A percentile compares a stretch with the other conserved stretches of the same genome.
These are phyloP conservation scores for Gryllus bimaculatus DNA, from an alignment of 1,140 invertebrate genomes.

Conservation along the genomic window DNA sequence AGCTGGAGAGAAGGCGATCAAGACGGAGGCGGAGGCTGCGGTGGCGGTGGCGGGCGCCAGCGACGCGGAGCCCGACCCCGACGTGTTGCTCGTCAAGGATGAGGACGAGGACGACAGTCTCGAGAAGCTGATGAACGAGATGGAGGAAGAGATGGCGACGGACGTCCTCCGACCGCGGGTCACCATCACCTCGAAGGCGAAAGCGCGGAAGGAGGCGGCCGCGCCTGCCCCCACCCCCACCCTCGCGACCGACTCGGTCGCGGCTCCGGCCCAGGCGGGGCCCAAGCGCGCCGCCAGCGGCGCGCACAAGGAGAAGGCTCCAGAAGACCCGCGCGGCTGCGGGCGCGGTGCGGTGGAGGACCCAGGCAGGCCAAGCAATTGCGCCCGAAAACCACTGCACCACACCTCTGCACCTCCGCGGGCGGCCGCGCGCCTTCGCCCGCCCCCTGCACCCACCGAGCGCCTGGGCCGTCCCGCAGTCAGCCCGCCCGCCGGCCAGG, in stretches of 20 bases:
- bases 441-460: no score
- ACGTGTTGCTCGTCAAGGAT: not conserved
- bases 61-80: constrained; percentile 6
- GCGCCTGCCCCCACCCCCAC: no score
- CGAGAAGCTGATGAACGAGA: constrained; percentile 9
- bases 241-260: no score
- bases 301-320: not conserved
- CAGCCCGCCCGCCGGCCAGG: not conserved
- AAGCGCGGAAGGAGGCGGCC: not conserved
- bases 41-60: not conserved
- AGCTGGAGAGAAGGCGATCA: not conserved
- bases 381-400: no score
- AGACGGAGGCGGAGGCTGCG: not conserved
- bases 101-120: constrained; percentile 10
- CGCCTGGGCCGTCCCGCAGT: not conserved
- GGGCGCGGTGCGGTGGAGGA: no score
- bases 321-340: no score
- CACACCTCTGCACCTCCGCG: no score
- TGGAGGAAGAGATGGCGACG: not conserved
- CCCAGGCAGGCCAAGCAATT: no score
- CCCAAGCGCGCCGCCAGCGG: no score
- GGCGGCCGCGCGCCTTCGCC: no score
- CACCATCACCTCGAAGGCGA: not conserved
- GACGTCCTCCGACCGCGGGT: not conserved
- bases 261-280: no score